Conservation (phyloP, 2,888 invertebrate species). For the Cataglyphis livida region DNA sequence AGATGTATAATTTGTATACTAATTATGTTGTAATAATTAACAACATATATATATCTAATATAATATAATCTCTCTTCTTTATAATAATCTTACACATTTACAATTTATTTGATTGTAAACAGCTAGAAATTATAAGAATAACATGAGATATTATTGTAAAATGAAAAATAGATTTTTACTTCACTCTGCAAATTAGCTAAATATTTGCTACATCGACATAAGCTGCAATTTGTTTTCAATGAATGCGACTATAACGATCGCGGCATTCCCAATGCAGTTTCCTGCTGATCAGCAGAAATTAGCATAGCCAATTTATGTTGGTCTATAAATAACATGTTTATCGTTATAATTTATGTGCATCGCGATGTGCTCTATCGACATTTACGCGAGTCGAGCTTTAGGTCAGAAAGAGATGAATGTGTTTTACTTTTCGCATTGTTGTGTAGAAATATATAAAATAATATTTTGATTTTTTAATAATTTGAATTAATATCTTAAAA, state of each 20-base stretch:
- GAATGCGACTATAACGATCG: slow-evolving; percentile 63
- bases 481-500: slow-evolving; percentile 10
- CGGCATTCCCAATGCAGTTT: slow-evolving; percentile 77
- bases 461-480: slow-evolving; percentile 53
- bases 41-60: not conserved
- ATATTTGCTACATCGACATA: slow-evolving; percentile 43
- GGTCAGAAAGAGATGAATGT: slow-evolving; percentile 64
- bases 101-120: not conserved
- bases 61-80: slow-evolving; percentile 12
- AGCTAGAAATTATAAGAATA: not conserved
- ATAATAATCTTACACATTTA: slow-evolving; percentile 12
- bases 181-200: slow-evolving; percentile 30
- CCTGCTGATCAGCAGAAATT: slow-evolving; percentile 84
- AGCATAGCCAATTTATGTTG: slow-evolving; percentile 84
- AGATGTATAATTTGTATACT: slow-evolving; percentile 15
- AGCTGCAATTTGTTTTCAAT: slow-evolving; percentile 50
- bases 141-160: slow-evolving; percentile 2
- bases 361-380: slow-evolving; percentile 75
- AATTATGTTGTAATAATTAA: slow-evolving; percentile 30
- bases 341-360: slow-evolving; percentile 84
- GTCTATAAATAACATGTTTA: slow-evolving; percentile 85
- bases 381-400: slow-evolving; percentile 74
- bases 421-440: slow-evolving; percentile 46
- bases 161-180: slow-evolving; percentile 21
- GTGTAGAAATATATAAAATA: slow-evolving; percentile 50